These are phyloP conservation scores for Micrasema longulum DNA, from an alignment of 1,140 invertebrate species.

Conservation along the genomic window DNA sequence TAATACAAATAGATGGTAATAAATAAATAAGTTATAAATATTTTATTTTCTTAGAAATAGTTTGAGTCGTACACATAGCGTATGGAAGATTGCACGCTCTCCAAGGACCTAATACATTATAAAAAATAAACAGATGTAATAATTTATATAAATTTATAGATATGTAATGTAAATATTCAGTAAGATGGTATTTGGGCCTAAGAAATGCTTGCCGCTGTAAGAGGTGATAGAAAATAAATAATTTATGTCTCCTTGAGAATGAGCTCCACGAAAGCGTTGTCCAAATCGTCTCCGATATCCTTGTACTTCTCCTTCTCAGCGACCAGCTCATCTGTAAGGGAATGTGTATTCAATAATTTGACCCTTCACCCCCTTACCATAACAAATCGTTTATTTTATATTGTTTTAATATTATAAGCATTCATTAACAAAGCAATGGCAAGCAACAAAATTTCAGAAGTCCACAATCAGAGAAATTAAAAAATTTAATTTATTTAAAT, in stretches of 20 bases:
- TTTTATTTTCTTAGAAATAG: constrained; percentile 29
- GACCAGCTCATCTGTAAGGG: constrained; percentile 94
- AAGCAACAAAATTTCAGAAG: not conserved
- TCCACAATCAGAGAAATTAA: not conserved
- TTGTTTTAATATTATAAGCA: constrained; percentile 17
- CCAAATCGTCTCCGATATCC: constrained; percentile 98
- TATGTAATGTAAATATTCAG: not conserved
- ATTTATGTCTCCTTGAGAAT: constrained; percentile 74
- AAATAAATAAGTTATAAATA: constrained; percentile 18
- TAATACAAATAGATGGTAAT: constrained; percentile 29
- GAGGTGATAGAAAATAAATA: constrained; percentile 13
- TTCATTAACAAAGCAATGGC: constrained; percentile 20
- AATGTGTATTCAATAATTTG: constrained; percentile 5
- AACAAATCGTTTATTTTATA: not conserved
- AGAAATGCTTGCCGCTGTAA: constrained; percentile 30
- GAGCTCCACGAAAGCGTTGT: constrained; percentile 97
- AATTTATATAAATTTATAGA: not conserved
- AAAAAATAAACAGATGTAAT: not conserved
- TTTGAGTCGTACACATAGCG: constrained; percentile 36
- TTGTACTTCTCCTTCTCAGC: constrained; percentile 99
- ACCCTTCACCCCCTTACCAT: constrained; percentile 3
- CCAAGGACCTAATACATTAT: constrained; percentile 17
- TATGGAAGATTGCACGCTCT: constrained; percentile 13
- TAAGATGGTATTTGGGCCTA: constrained; percentile 7
- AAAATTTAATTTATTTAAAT: too few species aligned